Conservation (phyloP, 2,888 invertebrate genomes). For the Lissocephala sabroskyi region DNA sequence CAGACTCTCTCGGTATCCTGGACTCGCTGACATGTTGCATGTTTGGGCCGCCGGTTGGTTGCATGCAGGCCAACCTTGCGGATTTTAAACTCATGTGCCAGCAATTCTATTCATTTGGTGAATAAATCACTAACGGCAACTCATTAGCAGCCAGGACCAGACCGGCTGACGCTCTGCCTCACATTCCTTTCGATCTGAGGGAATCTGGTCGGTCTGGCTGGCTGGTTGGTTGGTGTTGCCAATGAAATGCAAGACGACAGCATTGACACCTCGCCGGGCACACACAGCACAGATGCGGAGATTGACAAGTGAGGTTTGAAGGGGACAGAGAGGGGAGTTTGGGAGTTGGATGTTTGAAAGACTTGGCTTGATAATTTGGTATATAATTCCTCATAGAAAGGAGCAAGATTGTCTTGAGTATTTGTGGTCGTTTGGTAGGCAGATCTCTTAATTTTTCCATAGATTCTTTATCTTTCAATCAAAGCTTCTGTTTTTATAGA, state of each 20-base stretch:
- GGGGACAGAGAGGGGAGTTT: no score
- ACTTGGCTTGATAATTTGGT: no score
- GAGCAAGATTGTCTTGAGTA: no score
- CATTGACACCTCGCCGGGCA: conserved; percentile 23
- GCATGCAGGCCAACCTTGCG: conserved; percentile 11
- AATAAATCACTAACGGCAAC: conserved; percentile 67
- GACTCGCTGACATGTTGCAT: conserved; percentile 48
- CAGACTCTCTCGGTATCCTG: conserved; percentile 14
- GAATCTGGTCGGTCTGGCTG: conserved; percentile 11
- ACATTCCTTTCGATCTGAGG: conserved; percentile 5
- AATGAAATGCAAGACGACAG: conserved; percentile 15
- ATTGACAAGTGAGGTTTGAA: no score
- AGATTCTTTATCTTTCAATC: no score
- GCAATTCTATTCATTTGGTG: conserved; percentile 61
- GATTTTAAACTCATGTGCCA: conserved; percentile 29
- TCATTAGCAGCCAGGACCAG: conserved; percentile 57
- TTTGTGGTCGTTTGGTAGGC: no score
- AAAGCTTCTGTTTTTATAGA: no score
- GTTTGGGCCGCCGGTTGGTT: conserved; percentile 11
- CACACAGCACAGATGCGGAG: conserved; percentile 1
- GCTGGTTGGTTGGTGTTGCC: background rate
- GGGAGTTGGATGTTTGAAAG: no score
- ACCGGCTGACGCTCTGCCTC: conserved; percentile 9
- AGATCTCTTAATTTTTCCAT: no score
- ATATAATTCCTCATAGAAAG: no score